Evolutionary conservation across 2,113 vertebrate genomes (phyloP).

Genomic region (Phylloscopus trochilus): DNA sequence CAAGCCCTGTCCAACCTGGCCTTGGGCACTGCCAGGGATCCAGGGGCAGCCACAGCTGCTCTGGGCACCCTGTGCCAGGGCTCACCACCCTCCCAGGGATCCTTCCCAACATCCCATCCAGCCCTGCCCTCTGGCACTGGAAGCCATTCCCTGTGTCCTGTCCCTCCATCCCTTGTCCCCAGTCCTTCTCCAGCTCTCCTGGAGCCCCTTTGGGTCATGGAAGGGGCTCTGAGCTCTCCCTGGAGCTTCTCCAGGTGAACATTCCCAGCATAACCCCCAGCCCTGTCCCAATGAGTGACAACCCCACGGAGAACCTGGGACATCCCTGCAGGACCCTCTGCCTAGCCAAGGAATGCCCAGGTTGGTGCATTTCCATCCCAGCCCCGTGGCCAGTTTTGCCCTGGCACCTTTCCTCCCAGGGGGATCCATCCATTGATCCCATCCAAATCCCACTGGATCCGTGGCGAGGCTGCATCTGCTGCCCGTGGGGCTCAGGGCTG

Average conservation of each 20-base stretch:
- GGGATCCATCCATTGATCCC: background rate
- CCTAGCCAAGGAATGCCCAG: background rate
- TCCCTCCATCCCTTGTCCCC: background rate
- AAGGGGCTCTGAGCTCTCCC: fast-evolving
- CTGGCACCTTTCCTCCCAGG: background rate
- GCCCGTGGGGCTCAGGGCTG: fast-evolving
- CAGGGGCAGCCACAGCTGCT: background rate
- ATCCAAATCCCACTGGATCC: fast-evolving
- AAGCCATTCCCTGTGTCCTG: background rate
- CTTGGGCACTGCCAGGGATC: background rate
- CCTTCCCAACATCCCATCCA: background rate
- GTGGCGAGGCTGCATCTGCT: background rate
- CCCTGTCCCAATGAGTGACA: background rate
- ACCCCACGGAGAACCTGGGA: background rate
- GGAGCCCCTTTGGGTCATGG: background rate
- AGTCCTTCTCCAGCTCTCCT: background rate
- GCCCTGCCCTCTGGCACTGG: fast-evolving
- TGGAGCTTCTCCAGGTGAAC: background rate
- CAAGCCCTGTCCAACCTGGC: fast-evolving
- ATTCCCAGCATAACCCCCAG: background rate
- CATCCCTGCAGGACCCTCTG: background rate
- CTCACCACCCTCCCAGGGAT: fast-evolving
- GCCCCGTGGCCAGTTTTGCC: background rate
- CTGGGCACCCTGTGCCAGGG: background rate
- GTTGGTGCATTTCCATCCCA: background rate